These are phyloP conservation scores for Ovibos moschatus DNA, from an alignment of 2,113 vertebrate species.

Conservation along the genomic window DNA sequence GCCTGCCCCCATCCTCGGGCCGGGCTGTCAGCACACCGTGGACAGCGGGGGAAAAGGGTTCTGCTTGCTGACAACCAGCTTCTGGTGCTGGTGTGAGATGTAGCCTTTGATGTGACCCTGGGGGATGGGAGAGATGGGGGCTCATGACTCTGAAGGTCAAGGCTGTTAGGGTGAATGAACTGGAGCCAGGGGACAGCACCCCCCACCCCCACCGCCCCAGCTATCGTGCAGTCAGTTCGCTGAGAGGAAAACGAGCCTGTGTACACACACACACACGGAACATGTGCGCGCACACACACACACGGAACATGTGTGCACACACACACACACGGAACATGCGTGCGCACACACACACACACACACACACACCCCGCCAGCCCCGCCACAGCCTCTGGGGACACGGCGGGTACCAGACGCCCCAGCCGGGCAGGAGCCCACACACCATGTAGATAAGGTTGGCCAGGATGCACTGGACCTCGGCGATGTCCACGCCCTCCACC, in stretches of 20 bases:
- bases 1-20: not conserved
- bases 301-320: no score
- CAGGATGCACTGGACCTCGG: constrained; percentile 96
- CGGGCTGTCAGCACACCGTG: constrained; percentile 84
- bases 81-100: constrained; percentile 98
- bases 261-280: no score
- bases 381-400: no score
- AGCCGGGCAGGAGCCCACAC: no score
- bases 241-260: not conserved
- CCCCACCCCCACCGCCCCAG: fast-evolving
- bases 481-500: constrained; percentile 93
- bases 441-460: constrained; percentile 98
- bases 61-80: constrained; percentile 98
- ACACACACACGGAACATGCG: no score
- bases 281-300: fast-evolving
- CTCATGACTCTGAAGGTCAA: not conserved
- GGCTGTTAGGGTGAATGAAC: no score
- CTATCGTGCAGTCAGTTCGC: fast-evolving
- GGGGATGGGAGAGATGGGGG: not conserved
- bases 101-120: constrained; percentile 99
- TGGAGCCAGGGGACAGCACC: not conserved
- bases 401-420: no score
- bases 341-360: no score
- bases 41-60: constrained; percentile 95
- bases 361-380: no score